These are phyloP conservation scores for Diprion similis DNA, from an alignment of 1,140 invertebrate genomes.

Conservation along the genomic window DNA sequence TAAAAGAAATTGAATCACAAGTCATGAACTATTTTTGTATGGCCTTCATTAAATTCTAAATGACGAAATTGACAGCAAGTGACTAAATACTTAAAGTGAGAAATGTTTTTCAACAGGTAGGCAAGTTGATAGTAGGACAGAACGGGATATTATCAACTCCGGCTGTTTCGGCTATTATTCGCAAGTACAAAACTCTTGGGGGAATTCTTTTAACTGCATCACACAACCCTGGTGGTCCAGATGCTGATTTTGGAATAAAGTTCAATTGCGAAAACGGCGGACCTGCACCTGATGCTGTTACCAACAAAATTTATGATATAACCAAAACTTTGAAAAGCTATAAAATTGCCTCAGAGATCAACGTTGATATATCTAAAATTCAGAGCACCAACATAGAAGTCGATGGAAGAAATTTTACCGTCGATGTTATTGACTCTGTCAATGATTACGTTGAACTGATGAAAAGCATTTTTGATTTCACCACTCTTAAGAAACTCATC, in stretches of 20 bases:
- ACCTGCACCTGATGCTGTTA: constrained; percentile 91
- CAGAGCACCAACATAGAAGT: constrained; percentile 64
- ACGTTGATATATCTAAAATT: constrained; percentile 78
- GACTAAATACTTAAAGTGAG: constrained; percentile 23
- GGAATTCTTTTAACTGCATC: constrained; percentile 98
- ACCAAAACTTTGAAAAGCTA: constrained; percentile 83
- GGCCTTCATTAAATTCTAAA: neutral
- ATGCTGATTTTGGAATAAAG: constrained; percentile 99
- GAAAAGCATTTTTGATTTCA: constrained; percentile 98
- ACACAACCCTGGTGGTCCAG: constrained; percentile 97
- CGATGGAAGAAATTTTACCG: constrained; percentile 77
- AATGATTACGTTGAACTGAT: constrained; percentile 90
- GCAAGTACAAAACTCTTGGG: constrained; percentile 84
- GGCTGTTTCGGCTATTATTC: constrained; percentile 92
- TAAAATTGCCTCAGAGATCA: constrained; percentile 78
- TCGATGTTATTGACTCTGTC: constrained; percentile 93
- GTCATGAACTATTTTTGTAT: too few relatives aligned
- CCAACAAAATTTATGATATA: constrained; percentile 87
- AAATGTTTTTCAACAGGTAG: constrained; percentile 68
- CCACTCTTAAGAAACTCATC: constrained; percentile 77
- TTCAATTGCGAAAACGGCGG: constrained; percentile 97
- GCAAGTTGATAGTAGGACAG: constrained; percentile 87
- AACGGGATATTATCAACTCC: constrained; percentile 97
- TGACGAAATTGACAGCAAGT: constrained; percentile 11
- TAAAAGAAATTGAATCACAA: too few relatives aligned